Evolutionary conservation across 1,140 invertebrate genomes (phyloP).

Genomic region (Chrysomallon squamiferum): DNA sequence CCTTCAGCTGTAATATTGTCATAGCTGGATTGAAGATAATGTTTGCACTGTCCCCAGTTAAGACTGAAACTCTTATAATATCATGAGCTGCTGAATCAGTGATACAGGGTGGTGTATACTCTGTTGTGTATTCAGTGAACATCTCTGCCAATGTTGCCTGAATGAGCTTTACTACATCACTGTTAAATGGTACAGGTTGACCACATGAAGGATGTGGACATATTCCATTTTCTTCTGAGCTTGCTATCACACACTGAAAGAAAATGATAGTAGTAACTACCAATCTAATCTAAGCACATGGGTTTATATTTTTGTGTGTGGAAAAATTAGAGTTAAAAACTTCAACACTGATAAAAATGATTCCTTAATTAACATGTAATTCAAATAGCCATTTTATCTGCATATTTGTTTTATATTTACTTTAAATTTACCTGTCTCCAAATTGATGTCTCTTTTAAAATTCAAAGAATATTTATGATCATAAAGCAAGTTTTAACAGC

Average conservation of each 20-base stretch:
- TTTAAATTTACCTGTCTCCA: no score
- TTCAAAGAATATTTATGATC: no score
- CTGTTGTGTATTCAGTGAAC: neutral
- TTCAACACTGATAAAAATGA: no score
- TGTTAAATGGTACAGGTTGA: neutral
- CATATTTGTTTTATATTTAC: no score
- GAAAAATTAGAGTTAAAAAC: no score
- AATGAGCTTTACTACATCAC: neutral
- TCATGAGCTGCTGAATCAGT: neutral
- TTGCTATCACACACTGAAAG: constrained; percentile 9
- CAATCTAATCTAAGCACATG: no score
- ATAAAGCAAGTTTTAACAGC: no score
- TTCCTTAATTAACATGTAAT: no score
- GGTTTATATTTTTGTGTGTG: no score
- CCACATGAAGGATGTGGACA: constrained; percentile 3
- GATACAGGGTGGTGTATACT: neutral
- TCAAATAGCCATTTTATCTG: no score
- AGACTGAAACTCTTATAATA: neutral
- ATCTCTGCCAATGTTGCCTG: neutral
- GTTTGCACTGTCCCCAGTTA: neutral
- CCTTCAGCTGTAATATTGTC: constrained; percentile 8
- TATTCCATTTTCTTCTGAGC: neutral
- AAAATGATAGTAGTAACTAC: no score
- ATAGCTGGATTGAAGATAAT: constrained; percentile 1
- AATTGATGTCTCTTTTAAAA: no score